phyloP scores from a whole-genome alignment of 2,113 vertebrate species.

The Equus przewalskii region DNA sequence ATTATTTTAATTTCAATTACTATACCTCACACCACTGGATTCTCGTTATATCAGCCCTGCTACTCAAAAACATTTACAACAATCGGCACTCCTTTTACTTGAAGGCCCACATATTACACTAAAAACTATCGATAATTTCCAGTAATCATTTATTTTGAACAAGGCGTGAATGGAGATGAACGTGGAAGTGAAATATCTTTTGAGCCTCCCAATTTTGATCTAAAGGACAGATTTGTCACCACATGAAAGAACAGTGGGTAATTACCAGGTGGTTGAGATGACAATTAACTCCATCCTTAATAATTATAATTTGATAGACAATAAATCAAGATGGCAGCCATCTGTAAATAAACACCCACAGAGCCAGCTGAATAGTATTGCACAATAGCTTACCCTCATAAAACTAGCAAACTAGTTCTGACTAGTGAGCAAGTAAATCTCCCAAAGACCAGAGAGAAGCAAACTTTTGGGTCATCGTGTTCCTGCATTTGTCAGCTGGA shows the following conservation, averaged over 20 bases:
- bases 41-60: slow-evolving; percentile 69
- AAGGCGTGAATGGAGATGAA: slow-evolving; percentile 67
- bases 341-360: slow-evolving; percentile 83
- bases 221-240: slow-evolving; percentile 74
- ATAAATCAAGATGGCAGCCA: slow-evolving; percentile 77
- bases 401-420: slow-evolving; percentile 69
- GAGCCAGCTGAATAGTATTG: slow-evolving; percentile 68
- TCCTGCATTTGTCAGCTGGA: slow-evolving; percentile 77
- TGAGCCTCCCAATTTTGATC: slow-evolving; percentile 66
- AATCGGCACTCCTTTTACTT: slow-evolving; percentile 41
- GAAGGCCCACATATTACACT: not conserved
- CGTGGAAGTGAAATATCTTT: slow-evolving; percentile 65
- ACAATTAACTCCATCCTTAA: slow-evolving; percentile 79
- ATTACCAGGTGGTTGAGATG: slow-evolving; percentile 80
- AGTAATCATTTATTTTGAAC: slow-evolving; percentile 63
- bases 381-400: slow-evolving; percentile 75
- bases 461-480: slow-evolving; percentile 66
- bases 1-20: slow-evolving; percentile 61
- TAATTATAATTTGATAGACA: slow-evolving; percentile 82
- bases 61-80: slow-evolving; percentile 10
- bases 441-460: slow-evolving; percentile 69
- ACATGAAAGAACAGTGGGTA: slow-evolving; percentile 78
- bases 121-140: slow-evolving; percentile 43
- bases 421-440: slow-evolving; percentile 52
- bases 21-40: slow-evolving; percentile 49